Percentiles rank a stretch among this genome's conserved stretches.
Conservation (phyloP, 2,888 invertebrate species). For the Lepetodrilus schrolli region DNA sequence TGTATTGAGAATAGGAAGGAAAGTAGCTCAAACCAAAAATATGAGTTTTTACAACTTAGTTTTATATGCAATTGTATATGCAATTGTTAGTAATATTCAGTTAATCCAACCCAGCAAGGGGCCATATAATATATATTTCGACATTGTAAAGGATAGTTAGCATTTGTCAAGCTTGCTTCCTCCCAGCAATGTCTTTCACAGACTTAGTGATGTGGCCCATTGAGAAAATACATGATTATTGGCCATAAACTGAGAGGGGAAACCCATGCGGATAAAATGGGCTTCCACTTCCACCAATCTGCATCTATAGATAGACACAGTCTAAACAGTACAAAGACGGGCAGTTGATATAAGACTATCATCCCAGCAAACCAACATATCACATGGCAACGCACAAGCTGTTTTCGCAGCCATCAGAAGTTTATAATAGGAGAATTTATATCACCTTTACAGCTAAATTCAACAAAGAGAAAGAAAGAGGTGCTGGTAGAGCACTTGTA, state of each 20-base stretch:
- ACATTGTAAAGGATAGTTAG: background rate
- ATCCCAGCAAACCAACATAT: conserved; percentile 14
- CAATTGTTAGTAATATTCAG: too few relatives aligned
- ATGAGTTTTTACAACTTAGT: too few relatives aligned
- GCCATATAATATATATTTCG: too few relatives aligned
- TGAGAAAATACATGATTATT: conserved; percentile 24
- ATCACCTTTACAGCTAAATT: conserved; percentile 31
- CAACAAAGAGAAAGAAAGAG: conserved; percentile 27
- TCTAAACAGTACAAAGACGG: conserved; percentile 10
- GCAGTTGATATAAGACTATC: background rate
- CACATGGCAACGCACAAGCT: background rate
- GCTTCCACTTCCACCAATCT: conserved; percentile 16
- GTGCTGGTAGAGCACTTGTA: conserved; percentile 28
- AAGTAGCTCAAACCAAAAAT: too few relatives aligned
- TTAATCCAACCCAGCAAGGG: too few relatives aligned
- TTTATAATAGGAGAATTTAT: conserved; percentile 35
- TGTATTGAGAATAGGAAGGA: too few relatives aligned
- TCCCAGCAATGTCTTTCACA: background rate
- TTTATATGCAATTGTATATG: too few relatives aligned
- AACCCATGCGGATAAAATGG: background rate
- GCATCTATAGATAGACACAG: conserved; percentile 18
- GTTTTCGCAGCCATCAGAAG: conserved; percentile 26
- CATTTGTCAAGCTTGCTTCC: conserved; percentile 27
- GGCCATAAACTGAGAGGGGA: background rate
- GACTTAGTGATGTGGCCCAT: conserved; percentile 15